phyloP scores from a whole-genome alignment of 2,113 vertebrate genomes.

The Labeo catla region DNA sequence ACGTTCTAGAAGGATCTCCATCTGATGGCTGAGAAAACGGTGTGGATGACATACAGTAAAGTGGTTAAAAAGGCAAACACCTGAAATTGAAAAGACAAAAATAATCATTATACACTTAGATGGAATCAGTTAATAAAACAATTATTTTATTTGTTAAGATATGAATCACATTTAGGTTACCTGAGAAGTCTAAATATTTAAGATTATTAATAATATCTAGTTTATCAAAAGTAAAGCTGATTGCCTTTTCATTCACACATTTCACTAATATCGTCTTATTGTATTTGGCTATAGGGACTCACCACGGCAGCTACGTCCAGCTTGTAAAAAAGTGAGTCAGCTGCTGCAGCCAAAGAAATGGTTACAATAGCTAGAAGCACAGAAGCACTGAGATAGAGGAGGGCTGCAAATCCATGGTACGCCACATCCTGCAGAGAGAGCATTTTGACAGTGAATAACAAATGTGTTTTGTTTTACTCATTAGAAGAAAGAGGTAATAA shows the following conservation, averaged over 20 bases:
- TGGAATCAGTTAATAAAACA: not conserved
- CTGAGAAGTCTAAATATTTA: not conserved
- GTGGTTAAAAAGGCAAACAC: constrained; percentile 82
- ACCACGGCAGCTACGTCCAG: constrained; percentile 83
- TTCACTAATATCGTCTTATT: not conserved
- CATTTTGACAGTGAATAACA: not conserved
- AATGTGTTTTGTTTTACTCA: too few species aligned
- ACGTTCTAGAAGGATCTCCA: constrained; percentile 73
- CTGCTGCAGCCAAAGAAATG: rapidly evolving
- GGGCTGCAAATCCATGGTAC: constrained; percentile 73
- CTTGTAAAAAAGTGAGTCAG: constrained; percentile 58
- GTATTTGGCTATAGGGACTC: constrained; percentile 54
- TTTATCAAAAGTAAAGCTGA: not conserved
- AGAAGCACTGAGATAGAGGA: constrained; percentile 84
- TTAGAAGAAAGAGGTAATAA: not conserved
- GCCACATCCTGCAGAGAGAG: constrained; percentile 39
- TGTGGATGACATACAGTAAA: constrained; percentile 80
- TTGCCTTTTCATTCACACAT: not conserved
- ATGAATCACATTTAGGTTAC: not conserved
- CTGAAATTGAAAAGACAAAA: constrained; percentile 63
- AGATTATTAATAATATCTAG: not conserved
- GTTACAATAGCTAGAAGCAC: constrained; percentile 76
- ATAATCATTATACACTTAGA: too few species aligned
- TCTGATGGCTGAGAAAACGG: constrained; percentile 71
- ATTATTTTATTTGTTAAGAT: not conserved